These are phyloP conservation scores for Lasioglossum morio DNA, from an alignment of 2,888 invertebrate species.

Conservation along the genomic window DNA sequence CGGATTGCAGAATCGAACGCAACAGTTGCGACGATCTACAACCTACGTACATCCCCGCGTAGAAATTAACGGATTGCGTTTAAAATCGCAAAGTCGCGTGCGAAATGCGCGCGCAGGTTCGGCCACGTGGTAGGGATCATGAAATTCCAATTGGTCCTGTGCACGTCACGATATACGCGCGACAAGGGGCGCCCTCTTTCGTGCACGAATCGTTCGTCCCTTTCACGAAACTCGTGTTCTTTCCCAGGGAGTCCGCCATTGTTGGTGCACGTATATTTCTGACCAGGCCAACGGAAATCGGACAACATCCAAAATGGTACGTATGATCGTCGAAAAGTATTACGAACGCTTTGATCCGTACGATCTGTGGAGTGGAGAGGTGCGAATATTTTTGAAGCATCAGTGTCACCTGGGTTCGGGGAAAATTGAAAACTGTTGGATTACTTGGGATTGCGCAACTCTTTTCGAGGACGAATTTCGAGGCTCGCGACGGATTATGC, in stretches of 20 bases:
- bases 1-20: conserved; percentile 41
- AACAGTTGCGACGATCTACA: conserved; percentile 1
- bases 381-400: conserved; percentile 75
- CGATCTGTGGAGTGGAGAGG: conserved; percentile 48
- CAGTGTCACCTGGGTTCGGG: conserved; percentile 46
- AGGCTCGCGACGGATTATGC: conserved; percentile 48
- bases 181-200: conserved; percentile 70
- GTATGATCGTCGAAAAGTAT: conserved; percentile 82
- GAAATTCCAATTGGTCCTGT: conserved; percentile 60
- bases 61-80: conserved; percentile 14
- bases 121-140: conserved; percentile 44
- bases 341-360: conserved; percentile 43
- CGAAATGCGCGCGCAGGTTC: conserved; percentile 58
- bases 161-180: conserved; percentile 59
- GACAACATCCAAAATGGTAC: conserved; percentile 94
- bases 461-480: conserved; percentile 54
- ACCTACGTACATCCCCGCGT: neutral
- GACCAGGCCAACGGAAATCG: conserved; percentile 90
- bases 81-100: conserved; percentile 9
- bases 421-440: conserved; percentile 70
- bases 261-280: conserved; percentile 93
- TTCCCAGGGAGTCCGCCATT: conserved; percentile 95
- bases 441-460: conserved; percentile 83
- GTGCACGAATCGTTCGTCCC: conserved; percentile 53
- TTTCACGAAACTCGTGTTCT: conserved; percentile 84